These are phyloP conservation scores for Caenorhabditis sulstoni DNA, from an alignment of 2,888 invertebrate species.

Conservation along the genomic window DNA sequence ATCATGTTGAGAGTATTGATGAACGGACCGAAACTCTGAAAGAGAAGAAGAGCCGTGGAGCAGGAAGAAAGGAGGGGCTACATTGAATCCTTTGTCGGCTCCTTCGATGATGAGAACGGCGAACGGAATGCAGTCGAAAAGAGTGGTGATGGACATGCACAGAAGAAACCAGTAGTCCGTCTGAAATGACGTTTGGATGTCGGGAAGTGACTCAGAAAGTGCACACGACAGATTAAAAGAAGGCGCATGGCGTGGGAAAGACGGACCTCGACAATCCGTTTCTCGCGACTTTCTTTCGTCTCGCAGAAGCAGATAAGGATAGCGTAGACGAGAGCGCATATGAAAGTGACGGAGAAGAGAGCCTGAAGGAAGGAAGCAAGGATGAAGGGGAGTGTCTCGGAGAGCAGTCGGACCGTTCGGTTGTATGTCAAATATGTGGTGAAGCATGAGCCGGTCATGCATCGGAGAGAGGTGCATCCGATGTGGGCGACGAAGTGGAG, in stretches of 20 bases:
- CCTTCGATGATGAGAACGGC: constrained; percentile 22
- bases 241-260: neutral
- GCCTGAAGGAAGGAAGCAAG: constrained; percentile 23
- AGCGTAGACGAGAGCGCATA: constrained; percentile 18
- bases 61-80: neutral
- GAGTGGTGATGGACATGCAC: constrained; percentile 37
- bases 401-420: constrained; percentile 10
- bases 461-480: constrained; percentile 46
- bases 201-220: neutral
- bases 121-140: constrained; percentile 49
- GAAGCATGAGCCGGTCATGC: constrained; percentile 47
- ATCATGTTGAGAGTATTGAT: constrained; percentile 47
- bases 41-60: neutral
- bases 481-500: constrained; percentile 20
- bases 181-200: constrained; percentile 19
- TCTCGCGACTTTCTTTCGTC: constrained; percentile 24
- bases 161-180: constrained; percentile 56
- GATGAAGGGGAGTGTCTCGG: neutral
- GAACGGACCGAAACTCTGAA: constrained; percentile 54
- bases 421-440: constrained; percentile 21
- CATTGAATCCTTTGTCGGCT: constrained; percentile 11
- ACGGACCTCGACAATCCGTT: constrained; percentile 43
- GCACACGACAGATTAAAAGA: no score
- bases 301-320: constrained; percentile 51
- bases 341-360: constrained; percentile 31